Base-by-base conservation (phyloP, 2,888 invertebrate species). In the Linnaemya vulpina region DNA sequence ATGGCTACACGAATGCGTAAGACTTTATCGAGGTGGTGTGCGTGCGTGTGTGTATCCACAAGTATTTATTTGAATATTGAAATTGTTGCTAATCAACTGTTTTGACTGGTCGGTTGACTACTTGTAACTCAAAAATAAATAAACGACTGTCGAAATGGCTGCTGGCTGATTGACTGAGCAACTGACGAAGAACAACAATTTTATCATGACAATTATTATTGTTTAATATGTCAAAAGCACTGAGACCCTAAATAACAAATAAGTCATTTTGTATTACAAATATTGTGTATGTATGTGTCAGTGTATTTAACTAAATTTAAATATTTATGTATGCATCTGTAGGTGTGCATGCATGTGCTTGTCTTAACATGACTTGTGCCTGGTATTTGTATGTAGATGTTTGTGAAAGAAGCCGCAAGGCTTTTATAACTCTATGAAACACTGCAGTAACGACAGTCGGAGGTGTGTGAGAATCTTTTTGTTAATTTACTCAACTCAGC, bases 131-230 rank as follows among this genome's bases (percentile, higher is more conserved):
- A 22, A 63, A n/a, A 65, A 43, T n/a, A 46, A 46, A 67, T 49
- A 63, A n/a, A 25, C 30, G 58, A 38, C 65, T 60, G 73, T 51
- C 53, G 35, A 68, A 62, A 35, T 55, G 73, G 25, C 58, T n/a
- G 30, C 30, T 30, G 30, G 5, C 30, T 67, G 55, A 43, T 22
- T 53, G 17, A 58, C 40, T 60, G 68, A 60, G 67, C 71, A 49
- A 58, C 65, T 80, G 40, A 65, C 65, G 77, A 60, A 60, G 63
- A 68, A 46, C 20, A 78, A 65, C 77, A 85, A 74, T 65, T 78
- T 68, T 78, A 80, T 76, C 84, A 80, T 85, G 81, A 78, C 78
- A 81, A 85, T 81, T 81, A 78, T 78, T 81, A 85, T 82, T 82
- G 81, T 81, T 85, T 68, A 81, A 81, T 70, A 68, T 75, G 84